Percentiles rank a stretch among this genome's conserved stretches.
These are phyloP conservation scores for Lagopus leucura DNA, from an alignment of 2,113 vertebrate genomes.

Conservation along the genomic window DNA sequence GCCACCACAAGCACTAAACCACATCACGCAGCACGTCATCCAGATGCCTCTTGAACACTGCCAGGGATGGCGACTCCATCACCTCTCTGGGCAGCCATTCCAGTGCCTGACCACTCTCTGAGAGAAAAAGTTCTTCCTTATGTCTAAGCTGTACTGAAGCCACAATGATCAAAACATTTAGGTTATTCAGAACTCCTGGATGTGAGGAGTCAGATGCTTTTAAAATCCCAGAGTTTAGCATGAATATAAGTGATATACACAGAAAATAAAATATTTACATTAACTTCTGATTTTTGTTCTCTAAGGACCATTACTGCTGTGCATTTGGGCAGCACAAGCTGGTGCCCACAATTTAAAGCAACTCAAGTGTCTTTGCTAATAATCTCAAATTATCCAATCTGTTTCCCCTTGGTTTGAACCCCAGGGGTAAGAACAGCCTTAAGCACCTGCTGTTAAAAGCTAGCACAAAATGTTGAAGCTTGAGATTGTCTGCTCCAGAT, in stretches of 20 bases:
- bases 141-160: neutral
- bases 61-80: too few species aligned
- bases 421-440: neutral
- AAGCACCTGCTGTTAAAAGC: neutral
- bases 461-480: neutral
- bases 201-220: neutral
- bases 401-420: neutral
- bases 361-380: constrained; percentile 13
- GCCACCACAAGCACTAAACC: too few species aligned
- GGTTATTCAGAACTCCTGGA: neutral
- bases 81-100: too few species aligned
- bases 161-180: neutral
- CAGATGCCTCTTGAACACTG: too few species aligned
- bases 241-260: neutral
- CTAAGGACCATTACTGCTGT: neutral
- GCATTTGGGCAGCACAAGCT: neutral
- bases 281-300: constrained; percentile 27
- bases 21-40: too few species aligned
- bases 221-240: constrained; percentile 24
- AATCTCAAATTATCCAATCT: neutral
- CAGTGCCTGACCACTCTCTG: too few species aligned
- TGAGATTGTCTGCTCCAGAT: constrained; percentile 22
- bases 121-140: too few species aligned
- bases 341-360: neutral
- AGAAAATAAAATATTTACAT: constrained; percentile 40